Evolutionary conservation across 2,797 vertebrate species (phyloP).

Genomic region (Cheirogaleus major): DNA sequence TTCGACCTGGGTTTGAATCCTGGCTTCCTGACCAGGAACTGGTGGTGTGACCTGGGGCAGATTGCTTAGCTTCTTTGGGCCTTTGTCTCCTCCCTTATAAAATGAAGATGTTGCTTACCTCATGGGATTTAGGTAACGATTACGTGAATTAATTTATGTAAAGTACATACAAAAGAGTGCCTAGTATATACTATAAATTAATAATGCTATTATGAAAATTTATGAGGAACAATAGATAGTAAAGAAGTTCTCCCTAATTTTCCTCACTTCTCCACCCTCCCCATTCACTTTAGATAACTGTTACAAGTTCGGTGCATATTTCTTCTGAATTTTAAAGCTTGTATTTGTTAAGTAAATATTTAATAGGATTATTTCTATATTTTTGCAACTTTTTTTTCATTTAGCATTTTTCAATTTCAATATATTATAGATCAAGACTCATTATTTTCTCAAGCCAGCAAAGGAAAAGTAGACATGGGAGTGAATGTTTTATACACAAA

Average conservation of each 20-base stretch:
- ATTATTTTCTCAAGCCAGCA: slow-evolving; percentile 21
- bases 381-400: background rate
- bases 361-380: background rate
- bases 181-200: background rate
- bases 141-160: background rate
- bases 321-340: slow-evolving; percentile 33
- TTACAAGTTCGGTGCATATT: background rate
- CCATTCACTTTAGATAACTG: background rate
- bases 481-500: background rate
- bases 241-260: background rate
- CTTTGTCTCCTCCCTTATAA: background rate
- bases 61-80: background rate
- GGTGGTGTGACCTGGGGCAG: background rate
- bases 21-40: background rate
- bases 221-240: background rate
- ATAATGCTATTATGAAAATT: background rate
- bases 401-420: slow-evolving; percentile 2
- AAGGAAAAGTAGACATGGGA: background rate
- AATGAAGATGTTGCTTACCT: background rate
- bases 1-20: background rate
- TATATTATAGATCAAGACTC: background rate
- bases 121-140: background rate
- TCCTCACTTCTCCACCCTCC: background rate
- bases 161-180: background rate
- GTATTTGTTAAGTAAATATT: background rate